These are phyloP conservation scores for Eristalis intricaria DNA, from an alignment of 2,888 invertebrate genomes.

Conservation along the genomic window DNA sequence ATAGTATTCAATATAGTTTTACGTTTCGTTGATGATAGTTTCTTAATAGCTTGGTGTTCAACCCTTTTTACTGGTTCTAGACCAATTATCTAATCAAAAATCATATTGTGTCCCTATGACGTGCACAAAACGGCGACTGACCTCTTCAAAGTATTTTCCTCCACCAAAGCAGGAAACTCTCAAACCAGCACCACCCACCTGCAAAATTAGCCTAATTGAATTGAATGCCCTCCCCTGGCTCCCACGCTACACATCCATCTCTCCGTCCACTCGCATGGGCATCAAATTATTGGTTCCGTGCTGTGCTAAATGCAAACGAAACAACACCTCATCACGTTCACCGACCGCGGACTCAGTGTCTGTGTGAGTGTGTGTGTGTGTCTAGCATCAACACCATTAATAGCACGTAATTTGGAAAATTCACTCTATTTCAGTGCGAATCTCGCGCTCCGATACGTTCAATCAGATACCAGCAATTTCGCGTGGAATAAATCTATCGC, in stretches of 20 bases:
- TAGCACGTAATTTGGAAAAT: slow-evolving; percentile 1
- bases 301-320: background rate
- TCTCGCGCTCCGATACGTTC: background rate
- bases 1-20: too few species aligned
- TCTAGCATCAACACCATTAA: background rate
- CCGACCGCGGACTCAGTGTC: background rate
- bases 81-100: too few species aligned
- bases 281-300: background rate
- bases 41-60: too few species aligned
- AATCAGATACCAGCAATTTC: background rate
- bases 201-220: background rate
- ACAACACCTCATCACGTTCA: background rate
- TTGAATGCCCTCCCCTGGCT: background rate
- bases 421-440: background rate
- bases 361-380: background rate
- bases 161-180: too few species aligned
- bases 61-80: too few species aligned
- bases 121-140: too few species aligned
- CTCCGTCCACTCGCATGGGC: background rate
- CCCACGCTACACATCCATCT: background rate
- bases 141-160: too few species aligned
- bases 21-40: too few species aligned
- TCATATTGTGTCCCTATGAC: too few species aligned
- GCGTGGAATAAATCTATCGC: slow-evolving; percentile 6
- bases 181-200: background rate